Evolutionary conservation across 2,113 vertebrate species (phyloP).

Genomic region (Oreochromis niloticus): DNA sequence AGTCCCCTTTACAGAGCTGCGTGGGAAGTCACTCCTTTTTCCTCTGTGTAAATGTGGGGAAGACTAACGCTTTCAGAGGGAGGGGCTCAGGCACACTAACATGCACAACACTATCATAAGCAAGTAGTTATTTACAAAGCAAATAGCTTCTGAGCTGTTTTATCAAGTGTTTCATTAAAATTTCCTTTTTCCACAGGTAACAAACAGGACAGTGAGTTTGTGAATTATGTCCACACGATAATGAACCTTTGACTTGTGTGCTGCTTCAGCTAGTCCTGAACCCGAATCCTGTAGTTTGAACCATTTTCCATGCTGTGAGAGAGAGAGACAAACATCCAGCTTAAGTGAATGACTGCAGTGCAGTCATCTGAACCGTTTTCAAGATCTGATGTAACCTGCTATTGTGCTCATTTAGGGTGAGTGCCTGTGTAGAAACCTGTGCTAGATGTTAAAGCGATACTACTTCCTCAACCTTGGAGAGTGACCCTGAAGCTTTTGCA

Average conservation of each 20-base stretch:
- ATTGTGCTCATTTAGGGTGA: constrained; percentile 13
- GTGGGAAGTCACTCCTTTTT: neutral
- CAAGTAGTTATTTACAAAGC: neutral
- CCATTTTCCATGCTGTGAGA: neutral
- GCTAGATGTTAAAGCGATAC: neutral
- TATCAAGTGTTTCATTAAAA: neutral
- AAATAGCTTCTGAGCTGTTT: neutral
- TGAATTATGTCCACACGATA: neutral
- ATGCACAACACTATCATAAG: neutral
- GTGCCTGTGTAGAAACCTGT: constrained; percentile 7
- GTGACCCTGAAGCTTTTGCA: neutral
- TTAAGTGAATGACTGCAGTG: neutral
- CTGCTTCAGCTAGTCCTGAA: neutral
- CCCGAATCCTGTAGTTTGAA: neutral
- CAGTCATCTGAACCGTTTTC: neutral
- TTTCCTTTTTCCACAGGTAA: neutral
- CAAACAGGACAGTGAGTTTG: neutral
- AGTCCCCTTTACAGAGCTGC: neutral
- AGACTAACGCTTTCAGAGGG: neutral
- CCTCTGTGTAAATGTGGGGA: neutral
- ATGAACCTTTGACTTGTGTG: neutral
- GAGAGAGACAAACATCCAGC: neutral
- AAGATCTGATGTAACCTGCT: constrained; percentile 40
- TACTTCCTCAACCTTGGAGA: neutral
- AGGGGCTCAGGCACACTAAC: neutral